Evolutionary conservation across 2,113 vertebrate genomes (phyloP), one percentile per base, ranked within the genome.

Genomic region (Caloenas nicobarica): DNA sequence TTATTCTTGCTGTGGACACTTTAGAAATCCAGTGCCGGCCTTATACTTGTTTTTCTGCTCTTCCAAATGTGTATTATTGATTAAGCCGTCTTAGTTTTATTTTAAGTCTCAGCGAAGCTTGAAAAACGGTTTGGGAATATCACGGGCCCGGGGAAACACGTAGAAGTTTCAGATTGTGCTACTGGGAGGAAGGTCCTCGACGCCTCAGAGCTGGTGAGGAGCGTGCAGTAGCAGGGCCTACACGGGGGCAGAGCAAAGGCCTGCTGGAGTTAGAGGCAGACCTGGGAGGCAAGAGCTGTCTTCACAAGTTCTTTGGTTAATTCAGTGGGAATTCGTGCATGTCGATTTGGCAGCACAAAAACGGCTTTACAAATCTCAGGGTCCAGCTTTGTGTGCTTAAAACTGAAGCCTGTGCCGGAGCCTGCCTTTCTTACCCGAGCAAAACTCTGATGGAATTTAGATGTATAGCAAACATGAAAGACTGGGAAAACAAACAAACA

Each of bases 1-100:
- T 84, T 97, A 78, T 61, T 88, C 57, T 96, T 92, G 34, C 69
- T 95, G 50, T 79, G 85, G 74, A 50, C 57, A 69, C 87, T 92
- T 88, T 16, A 65, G 93, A 79, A 89, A 77, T 82, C 77, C 44
- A 66, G 16, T 64, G 8, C 58, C 70, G 48, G 70, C 34, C 16
- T 74, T 77, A 28, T 13, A 10, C 15, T 36, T 86, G 17, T 54
- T 84, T 82, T 33, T 25, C 73, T 84, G 46, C 16, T 91, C 61
- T 79, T 79, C 29, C 22, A 69, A 60, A 70, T 72, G 76, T 79
- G 4, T 88, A 23, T 65, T 72, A 36, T 53, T 82, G 34, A 79
- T n/a, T 71, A 94, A 74, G 34, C n/a, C 62, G 74, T 81, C 11
- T 31, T 84, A 83, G 87, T 74, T 92, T 84, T 82, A 88, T 58